A percentile compares a stretch with the other conserved stretches of the same genome.
These are phyloP conservation scores for Liasis olivaceus DNA, from an alignment of 2,797 vertebrate genomes.

Conservation along the genomic window DNA sequence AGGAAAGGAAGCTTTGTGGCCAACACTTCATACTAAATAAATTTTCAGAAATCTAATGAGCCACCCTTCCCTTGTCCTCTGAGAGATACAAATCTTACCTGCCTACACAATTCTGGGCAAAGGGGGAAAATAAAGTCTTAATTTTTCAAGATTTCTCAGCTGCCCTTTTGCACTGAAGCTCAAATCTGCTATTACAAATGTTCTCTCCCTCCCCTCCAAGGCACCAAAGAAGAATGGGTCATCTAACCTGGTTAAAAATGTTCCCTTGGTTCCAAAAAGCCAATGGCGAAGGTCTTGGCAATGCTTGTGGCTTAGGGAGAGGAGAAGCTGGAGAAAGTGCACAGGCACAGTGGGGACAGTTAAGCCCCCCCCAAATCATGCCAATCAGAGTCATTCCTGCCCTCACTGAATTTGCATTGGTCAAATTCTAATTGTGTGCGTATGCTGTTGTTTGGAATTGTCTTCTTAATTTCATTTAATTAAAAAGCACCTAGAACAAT, in stretches of 20 bases:
- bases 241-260: background rate
- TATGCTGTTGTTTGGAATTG: too few species aligned
- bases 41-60: background rate
- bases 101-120: background rate
- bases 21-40: background rate
- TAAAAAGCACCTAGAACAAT: too few species aligned
- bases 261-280: background rate
- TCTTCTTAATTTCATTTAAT: too few species aligned
- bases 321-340: too few species aligned
- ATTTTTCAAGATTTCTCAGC: background rate
- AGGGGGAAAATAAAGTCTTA: background rate
- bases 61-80: accelerated
- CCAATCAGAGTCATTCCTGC: too few species aligned
- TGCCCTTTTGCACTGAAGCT: background rate
- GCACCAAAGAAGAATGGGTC: background rate
- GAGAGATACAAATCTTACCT: background rate
- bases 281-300: background rate
- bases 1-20: background rate
- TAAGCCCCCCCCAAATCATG: too few species aligned
- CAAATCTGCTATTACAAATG: background rate
- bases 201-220: background rate
- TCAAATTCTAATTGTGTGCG: too few species aligned
- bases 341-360: too few species aligned
- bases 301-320: background rate
- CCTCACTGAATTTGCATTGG: too few species aligned